These are phyloP conservation scores for Myotis pilosus DNA, from an alignment of 2,797 vertebrate species.

Conservation along the genomic window DNA sequence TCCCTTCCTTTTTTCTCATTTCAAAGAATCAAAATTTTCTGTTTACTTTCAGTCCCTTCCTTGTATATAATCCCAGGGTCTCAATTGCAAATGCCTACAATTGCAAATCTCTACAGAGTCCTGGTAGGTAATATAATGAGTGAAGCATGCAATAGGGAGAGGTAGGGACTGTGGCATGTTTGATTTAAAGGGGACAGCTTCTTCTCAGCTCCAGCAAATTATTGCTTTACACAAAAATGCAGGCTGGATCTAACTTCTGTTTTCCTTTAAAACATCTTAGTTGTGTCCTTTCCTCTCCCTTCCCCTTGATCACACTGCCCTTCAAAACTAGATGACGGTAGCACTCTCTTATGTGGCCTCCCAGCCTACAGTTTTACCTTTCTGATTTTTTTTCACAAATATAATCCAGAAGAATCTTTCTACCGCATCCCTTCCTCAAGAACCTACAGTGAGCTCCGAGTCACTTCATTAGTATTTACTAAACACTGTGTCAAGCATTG, in stretches of 20 bases:
- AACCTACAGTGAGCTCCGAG: not conserved
- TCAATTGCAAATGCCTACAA: not conserved
- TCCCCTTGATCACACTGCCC: not conserved
- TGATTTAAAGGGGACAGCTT: not conserved
- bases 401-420: not conserved
- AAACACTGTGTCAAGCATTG: not conserved
- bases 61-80: not conserved
- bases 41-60: not conserved
- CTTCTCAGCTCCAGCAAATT: not conserved
- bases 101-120: not conserved
- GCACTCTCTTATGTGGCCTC: not conserved
- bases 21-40: not conserved
- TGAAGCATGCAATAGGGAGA: not conserved
- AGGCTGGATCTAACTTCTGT: not conserved
- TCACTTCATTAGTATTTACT: not conserved
- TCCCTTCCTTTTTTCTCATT: not conserved
- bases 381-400: not conserved
- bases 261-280: not conserved
- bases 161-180: not conserved
- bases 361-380: not conserved
- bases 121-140: not conserved
- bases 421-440: not conserved
- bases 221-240: not conserved
- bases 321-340: not conserved
- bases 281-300: not conserved